Percentiles rank a stretch among this genome's conserved stretches.
phyloP scores from a whole-genome alignment of 2,797 vertebrate genomes.

The Podarcis lilfordi region DNA sequence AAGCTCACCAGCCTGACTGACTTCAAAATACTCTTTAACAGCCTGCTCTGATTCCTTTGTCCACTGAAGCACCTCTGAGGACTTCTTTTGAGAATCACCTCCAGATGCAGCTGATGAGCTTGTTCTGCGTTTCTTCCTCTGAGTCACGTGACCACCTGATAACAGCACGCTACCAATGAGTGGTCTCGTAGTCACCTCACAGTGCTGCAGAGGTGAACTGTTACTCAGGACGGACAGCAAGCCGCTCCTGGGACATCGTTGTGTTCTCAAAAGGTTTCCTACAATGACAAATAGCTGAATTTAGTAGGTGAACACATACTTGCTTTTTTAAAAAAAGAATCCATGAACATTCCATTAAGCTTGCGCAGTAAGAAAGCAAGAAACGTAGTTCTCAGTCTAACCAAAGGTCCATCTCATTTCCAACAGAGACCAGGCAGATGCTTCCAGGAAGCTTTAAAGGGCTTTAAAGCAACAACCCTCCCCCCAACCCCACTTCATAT shows the following conservation, averaged over 20 bases:
- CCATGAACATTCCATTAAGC: background rate
- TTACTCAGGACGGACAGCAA: background rate
- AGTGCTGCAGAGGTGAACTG: slow-evolving; percentile 4
- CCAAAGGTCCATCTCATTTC: background rate
- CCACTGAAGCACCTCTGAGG: slow-evolving; percentile 5
- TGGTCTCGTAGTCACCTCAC: slow-evolving; percentile 25
- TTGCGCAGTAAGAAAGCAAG: background rate
- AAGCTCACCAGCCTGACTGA: slow-evolving; percentile 32
- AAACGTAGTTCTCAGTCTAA: background rate
- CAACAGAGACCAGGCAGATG: background rate
- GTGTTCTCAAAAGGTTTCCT: slow-evolving; percentile 19
- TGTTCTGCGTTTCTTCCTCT: slow-evolving; percentile 59
- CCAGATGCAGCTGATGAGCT: slow-evolving; percentile 32
- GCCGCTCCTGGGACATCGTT: slow-evolving; percentile 27
- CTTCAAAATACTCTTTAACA: slow-evolving; percentile 30
- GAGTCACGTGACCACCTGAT: slow-evolving; percentile 51
- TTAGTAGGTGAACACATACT: background rate
- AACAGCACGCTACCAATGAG: slow-evolving; percentile 38
- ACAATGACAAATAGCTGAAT: slow-evolving; percentile 40
- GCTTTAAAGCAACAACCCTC: background rate
- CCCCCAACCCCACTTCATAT: too few species aligned
- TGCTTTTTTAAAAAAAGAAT: too few species aligned
- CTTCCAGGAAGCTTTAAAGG: background rate
- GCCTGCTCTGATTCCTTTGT: slow-evolving; percentile 34
- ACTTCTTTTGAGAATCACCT: slow-evolving; percentile 13